Evolutionary conservation across 2,888 invertebrate genomes (phyloP).

Genomic region (Cerastis rubricosa): DNA sequence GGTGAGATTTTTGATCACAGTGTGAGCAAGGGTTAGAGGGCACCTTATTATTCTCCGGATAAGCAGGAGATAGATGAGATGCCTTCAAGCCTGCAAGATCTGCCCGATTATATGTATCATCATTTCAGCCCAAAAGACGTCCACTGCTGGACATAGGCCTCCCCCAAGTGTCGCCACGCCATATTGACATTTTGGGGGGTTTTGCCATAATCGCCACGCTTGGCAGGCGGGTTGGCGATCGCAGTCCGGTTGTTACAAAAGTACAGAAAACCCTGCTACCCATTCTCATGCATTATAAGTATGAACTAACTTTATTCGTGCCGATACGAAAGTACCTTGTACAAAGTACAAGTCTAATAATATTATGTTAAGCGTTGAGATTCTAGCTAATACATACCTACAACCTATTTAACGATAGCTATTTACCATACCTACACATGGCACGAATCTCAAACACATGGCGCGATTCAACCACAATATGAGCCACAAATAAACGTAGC

Average conservation of each 20-base stretch:
- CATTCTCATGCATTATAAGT: too few relatives aligned
- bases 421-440: slow-evolving; percentile 25
- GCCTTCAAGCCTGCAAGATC: too few relatives aligned
- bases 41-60: too few relatives aligned
- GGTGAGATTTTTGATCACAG: neutral
- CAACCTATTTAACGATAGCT: neutral
- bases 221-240: too few relatives aligned
- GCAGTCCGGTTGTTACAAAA: too few relatives aligned
- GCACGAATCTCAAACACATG: slow-evolving; percentile 43
- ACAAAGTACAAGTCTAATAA: neutral
- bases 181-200: too few relatives aligned
- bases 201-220: too few relatives aligned
- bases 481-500: slow-evolving; percentile 36
- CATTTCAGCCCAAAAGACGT: too few relatives aligned
- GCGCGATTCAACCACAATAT: slow-evolving; percentile 19
- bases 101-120: neutral
- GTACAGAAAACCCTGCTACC: too few relatives aligned
- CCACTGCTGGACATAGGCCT: too few relatives aligned
- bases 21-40: neutral
- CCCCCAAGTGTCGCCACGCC: too few relatives aligned
- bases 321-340: neutral
- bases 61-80: too few relatives aligned
- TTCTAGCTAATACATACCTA: neutral
- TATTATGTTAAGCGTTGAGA: neutral
- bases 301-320: neutral